These are phyloP conservation scores for Orthosia gothica DNA, from an alignment of 2,888 invertebrate genomes.

Conservation along the genomic window DNA sequence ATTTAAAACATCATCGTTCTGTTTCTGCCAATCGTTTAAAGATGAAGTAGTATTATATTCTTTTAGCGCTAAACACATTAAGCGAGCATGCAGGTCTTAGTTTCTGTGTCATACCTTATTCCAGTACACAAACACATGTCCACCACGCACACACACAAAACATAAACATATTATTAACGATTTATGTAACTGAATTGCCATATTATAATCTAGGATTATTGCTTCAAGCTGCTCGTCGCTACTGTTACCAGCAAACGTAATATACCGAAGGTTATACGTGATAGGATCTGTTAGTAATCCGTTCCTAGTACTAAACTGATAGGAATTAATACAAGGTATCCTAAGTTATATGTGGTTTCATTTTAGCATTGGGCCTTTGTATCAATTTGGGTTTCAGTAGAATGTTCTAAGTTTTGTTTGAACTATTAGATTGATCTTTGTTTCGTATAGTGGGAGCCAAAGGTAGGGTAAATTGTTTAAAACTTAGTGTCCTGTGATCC, in stretches of 20 bases:
- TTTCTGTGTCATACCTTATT: not conserved
- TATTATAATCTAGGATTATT: conserved; percentile 27
- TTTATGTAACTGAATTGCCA: conserved; percentile 7
- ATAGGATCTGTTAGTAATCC: not conserved
- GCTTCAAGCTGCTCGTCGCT: not conserved
- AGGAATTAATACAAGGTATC: not conserved
- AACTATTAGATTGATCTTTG: conserved; percentile 23
- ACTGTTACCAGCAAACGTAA: conserved; percentile 9
- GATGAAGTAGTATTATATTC: no score
- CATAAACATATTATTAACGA: conserved; percentile 12
- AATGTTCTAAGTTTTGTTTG: conserved; percentile 24
- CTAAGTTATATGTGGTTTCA: not conserved
- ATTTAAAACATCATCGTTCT: no score
- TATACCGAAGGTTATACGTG: not conserved
- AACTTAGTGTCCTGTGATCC: not conserved
- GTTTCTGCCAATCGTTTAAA: no score
- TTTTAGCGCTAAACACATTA: no score
- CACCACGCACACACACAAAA: not conserved
- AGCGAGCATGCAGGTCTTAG: not conserved
- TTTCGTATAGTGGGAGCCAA: not conserved
- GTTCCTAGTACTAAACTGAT: not conserved
- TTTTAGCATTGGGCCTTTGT: conserved; percentile 6
- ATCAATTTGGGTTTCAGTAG: conserved; percentile 25
- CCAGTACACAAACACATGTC: not conserved
- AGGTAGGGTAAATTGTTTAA: conserved; percentile 1